phyloP scores from a whole-genome alignment of 2,113 vertebrate genomes.

The Rissa tridactyla region DNA sequence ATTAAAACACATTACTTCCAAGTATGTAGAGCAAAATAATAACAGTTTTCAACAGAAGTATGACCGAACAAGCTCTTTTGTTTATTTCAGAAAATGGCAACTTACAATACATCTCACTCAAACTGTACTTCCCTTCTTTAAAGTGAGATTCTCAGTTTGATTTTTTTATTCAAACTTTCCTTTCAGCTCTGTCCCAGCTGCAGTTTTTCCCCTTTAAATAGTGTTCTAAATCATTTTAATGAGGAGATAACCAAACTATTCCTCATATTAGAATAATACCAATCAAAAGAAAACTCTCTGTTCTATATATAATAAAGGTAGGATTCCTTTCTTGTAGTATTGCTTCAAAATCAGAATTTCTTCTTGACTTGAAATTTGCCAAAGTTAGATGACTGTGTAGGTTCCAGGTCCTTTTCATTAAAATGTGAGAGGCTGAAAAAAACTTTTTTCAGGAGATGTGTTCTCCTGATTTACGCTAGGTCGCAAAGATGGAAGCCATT shows the following conservation, averaged over 20 bases:
- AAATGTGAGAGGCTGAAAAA: not conserved
- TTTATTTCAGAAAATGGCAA: not conserved
- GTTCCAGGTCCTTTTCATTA: not conserved
- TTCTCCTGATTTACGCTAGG: not conserved
- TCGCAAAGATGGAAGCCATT: not conserved
- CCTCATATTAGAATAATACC: conserved; percentile 3
- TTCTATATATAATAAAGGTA: not conserved
- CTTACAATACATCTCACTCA: not conserved
- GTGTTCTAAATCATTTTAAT: not conserved
- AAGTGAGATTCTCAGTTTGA: not conserved
- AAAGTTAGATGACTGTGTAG: not conserved
- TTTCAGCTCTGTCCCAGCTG: not conserved
- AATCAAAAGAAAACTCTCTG: not conserved
- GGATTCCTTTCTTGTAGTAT: not conserved
- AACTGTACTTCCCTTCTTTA: not conserved
- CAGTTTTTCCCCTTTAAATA: not conserved
- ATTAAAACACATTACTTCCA: not conserved
- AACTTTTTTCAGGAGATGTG: not conserved
- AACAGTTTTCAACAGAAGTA: not conserved
- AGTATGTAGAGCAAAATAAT: not conserved
- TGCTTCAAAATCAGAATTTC: not conserved
- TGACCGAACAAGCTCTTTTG: not conserved
- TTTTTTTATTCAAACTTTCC: not conserved
- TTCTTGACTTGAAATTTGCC: not conserved
- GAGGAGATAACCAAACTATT: not conserved